Base-by-base conservation (phyloP, 2,797 vertebrate genomes). In the Sphaeramia orbicularis region DNA sequence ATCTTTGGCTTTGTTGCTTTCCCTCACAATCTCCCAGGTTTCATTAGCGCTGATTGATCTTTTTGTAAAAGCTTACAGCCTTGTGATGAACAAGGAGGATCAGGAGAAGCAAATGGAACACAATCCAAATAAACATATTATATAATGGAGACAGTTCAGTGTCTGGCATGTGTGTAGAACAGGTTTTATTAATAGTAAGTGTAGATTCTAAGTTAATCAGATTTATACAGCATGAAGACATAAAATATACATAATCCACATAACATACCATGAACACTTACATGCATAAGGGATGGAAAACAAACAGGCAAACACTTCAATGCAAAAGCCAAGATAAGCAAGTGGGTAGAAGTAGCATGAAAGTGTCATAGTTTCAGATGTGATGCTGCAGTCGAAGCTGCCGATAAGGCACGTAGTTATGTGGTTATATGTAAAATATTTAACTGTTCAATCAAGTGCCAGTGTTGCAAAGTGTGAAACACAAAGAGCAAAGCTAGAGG, bases 21-120 rank as follows among this genome's bases (percentile, higher is more conserved):
- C 45, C 67, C 75, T 73, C 78, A 73, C 71, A n/a, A 24, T 24
- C 73, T 86, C 69, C 69, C n/a, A 65, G 80, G 76, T 71, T 86
- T 88, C 87, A 87, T 91, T 91, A 85, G 81, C 62, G 74, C 65
- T 88, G 89, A 93, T 79, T 91, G 86, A 90, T 89, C 81, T 71
- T 80, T 76, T 71, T 82, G 80, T 86, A 85, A 77, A 41, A 59
- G 70, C 65, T 65, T 63, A 76, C 71, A 70, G 76, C 77, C 73
- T 61, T 7, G 48, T 48, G 42, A 80, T 85, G 81, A 85, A 80
- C 76, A 64, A 52, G 50, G 52, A 63, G 52, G 24, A 59, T 36
- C 7, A 8, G n/a, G 13, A 62, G 59, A 65, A 38, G 60, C 78
- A 71, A 61, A 59, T 40, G 54, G 58, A 76, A 24, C 58, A 50